Conservation (phyloP, 2,888 invertebrate genomes). For the Lasioglossum lativentre region DNA sequence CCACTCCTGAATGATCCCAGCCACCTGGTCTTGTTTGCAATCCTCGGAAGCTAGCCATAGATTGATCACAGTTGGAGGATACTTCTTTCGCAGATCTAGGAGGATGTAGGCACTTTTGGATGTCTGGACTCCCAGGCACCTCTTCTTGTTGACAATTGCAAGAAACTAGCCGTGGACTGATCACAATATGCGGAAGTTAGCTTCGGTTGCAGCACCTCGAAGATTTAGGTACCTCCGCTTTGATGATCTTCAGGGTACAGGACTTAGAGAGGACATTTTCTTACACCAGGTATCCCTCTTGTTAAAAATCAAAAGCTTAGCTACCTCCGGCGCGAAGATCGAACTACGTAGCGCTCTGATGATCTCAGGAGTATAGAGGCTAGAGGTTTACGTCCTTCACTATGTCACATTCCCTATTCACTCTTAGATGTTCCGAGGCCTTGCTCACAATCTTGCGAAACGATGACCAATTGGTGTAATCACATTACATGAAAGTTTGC, state of each 20-base stretch:
- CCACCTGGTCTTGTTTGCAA: not conserved
- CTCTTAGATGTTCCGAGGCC: too few relatives aligned
- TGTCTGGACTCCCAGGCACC: too few relatives aligned
- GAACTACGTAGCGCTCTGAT: not conserved
- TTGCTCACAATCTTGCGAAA: too few relatives aligned
- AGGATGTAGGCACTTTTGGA: too few relatives aligned
- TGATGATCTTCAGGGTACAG: not conserved
- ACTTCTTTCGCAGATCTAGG: not conserved
- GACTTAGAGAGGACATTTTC: not conserved
- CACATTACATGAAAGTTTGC: too few relatives aligned
- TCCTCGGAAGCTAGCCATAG: fast-evolving
- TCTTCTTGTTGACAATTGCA: not conserved
- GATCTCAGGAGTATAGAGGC: not conserved
- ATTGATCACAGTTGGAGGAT: not conserved
- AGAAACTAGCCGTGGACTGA: not conserved
- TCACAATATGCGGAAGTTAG: too few relatives aligned
- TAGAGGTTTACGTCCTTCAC: too few relatives aligned
- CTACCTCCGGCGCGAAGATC: not conserved
- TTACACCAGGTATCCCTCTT: not conserved
- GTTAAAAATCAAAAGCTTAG: not conserved
- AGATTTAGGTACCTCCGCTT: too few relatives aligned
- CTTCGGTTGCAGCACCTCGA: too few relatives aligned
- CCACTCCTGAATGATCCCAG: not conserved
- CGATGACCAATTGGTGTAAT: too few relatives aligned
- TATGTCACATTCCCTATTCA: too few relatives aligned